These are phyloP conservation scores for Potorous gilbertii DNA, from an alignment of 2,797 vertebrate species.

Conservation along the genomic window DNA sequence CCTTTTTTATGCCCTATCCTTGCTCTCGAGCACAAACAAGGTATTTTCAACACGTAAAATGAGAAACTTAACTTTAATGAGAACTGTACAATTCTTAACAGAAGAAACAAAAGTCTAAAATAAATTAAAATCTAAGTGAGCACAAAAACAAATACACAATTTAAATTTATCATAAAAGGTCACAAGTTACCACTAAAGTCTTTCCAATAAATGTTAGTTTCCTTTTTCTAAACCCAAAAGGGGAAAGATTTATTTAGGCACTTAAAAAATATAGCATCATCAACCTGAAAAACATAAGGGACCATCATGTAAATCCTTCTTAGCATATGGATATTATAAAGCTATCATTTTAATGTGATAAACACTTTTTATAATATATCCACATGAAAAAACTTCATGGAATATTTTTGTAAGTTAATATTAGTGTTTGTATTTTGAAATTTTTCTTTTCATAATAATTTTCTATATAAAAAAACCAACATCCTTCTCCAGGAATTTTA, in stretches of 20 bases:
- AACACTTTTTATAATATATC: constrained; percentile 22
- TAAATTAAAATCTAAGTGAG: constrained; percentile 44
- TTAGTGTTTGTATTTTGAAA: constrained; percentile 19
- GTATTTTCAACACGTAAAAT: constrained; percentile 34
- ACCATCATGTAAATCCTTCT: constrained; percentile 24
- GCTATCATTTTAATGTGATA: background rate
- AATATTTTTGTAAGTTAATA: constrained; percentile 25
- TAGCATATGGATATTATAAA: constrained; percentile 44
- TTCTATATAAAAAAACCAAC: constrained; percentile 44
- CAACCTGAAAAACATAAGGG: constrained; percentile 41
- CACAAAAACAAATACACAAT: constrained; percentile 24
- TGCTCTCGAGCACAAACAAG: constrained; percentile 37
- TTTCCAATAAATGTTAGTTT: constrained; percentile 40
- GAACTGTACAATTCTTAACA: constrained; percentile 8
- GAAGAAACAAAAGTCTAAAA: constrained; percentile 45
- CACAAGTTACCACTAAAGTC: constrained; percentile 15
- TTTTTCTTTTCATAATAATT: constrained; percentile 10
- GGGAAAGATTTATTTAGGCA: background rate
- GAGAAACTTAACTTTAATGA: constrained; percentile 6
- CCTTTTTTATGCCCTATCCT: constrained; percentile 38
- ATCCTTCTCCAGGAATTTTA: constrained; percentile 47
- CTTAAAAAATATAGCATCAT: background rate
- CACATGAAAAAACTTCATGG: constrained; percentile 7
- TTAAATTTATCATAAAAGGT: constrained; percentile 38
- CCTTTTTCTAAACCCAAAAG: background rate